A percentile compares a stretch with the other conserved stretches of the same genome.
Evolutionary conservation across 2,113 vertebrate genomes (phyloP).

Genomic region (Gnathonemus longibarbis): DNA sequence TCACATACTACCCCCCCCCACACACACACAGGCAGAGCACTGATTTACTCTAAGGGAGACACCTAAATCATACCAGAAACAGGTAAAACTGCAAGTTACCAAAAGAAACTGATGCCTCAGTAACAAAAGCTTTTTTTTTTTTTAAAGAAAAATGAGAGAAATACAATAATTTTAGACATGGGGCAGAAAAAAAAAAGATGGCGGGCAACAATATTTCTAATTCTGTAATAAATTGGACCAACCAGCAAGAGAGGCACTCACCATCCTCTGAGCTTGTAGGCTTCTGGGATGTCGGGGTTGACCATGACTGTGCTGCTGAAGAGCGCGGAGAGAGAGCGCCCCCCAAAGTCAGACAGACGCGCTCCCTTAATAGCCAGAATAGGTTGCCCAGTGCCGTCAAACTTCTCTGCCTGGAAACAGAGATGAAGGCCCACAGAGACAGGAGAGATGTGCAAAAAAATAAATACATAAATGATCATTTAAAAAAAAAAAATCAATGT

Average conservation of each 20-base stretch:
- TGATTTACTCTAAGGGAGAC: neutral
- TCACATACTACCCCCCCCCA: neutral
- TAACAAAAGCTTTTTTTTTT: neutral
- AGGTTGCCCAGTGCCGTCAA: constrained; percentile 85
- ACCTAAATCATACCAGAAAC: neutral
- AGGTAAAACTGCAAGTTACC: neutral
- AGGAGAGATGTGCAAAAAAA: neutral
- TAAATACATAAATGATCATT: neutral
- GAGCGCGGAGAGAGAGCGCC: constrained; percentile 83
- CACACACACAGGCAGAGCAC: neutral
- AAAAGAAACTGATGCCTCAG: neutral
- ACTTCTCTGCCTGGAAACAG: constrained; percentile 76
- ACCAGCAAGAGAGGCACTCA: constrained; percentile 46
- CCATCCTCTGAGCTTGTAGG: constrained; percentile 92
- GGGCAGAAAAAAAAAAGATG: neutral
- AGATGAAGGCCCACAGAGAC: neutral
- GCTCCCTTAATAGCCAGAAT: constrained; percentile 88
- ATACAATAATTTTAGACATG: neutral
- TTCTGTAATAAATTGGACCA: neutral
- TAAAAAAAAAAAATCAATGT: neutral
- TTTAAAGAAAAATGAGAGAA: neutral
- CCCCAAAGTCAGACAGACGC: constrained; percentile 90
- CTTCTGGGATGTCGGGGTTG: constrained; percentile 92
- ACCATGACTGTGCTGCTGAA: constrained; percentile 83
- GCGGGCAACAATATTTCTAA: neutral